These are phyloP conservation scores for Forbesichthys papilliferus DNA, from an alignment of 2,113 vertebrate genomes.

Conservation along the genomic window DNA sequence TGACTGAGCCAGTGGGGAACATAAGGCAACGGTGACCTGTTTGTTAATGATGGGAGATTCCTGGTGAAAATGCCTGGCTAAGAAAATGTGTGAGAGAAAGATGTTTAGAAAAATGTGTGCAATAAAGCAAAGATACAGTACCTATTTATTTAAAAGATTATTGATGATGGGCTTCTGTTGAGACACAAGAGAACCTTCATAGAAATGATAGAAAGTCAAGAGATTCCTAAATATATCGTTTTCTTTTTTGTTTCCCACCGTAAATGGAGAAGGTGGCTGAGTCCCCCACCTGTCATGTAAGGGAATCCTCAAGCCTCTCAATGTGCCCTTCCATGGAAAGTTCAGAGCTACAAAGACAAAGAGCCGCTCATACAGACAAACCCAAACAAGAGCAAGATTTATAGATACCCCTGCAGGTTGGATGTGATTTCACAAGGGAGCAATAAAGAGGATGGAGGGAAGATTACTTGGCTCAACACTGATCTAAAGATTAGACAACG, in stretches of 20 bases:
- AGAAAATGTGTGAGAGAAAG: no score
- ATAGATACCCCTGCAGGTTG: constrained; percentile 33
- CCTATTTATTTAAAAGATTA: no score
- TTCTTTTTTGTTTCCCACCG: constrained; percentile 14
- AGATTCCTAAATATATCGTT: background rate
- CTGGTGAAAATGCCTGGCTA: no score
- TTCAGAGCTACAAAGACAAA: constrained; percentile 35
- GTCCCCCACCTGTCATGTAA: constrained; percentile 41
- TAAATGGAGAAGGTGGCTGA: constrained; percentile 36
- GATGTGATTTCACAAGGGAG: constrained; percentile 40
- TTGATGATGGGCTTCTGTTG: no score
- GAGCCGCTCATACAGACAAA: constrained; percentile 47
- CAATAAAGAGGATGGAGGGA: constrained; percentile 28
- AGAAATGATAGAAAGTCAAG: background rate
- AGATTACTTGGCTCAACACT: constrained; percentile 33
- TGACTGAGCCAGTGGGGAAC: background rate
- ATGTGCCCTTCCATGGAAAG: constrained; percentile 39
- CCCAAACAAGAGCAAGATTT: constrained; percentile 62
- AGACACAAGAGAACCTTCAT: no score
- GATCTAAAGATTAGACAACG: constrained; percentile 45
- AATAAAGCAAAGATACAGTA: no score
- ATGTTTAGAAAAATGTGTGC: no score
- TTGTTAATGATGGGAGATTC: no score
- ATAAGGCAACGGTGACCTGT: background rate
- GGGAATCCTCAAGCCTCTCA: constrained; percentile 25